Evolutionary conservation across 2,113 vertebrate genomes (phyloP).

Genomic region (Mungos mungo): DNA sequence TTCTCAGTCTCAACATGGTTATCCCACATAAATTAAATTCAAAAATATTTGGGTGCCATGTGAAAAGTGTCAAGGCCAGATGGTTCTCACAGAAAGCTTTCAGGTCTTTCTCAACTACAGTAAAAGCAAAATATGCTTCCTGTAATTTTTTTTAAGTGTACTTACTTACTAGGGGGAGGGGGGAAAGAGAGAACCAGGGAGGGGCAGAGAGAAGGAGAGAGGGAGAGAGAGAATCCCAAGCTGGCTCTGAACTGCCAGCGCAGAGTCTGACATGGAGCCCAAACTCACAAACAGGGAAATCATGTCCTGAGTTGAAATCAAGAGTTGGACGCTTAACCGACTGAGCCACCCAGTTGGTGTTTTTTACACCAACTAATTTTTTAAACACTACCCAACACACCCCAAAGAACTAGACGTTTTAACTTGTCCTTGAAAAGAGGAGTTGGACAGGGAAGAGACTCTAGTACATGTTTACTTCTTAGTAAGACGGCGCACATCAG

Average conservation of each 20-base stretch:
- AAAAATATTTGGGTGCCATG: neutral
- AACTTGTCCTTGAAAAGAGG: slow-evolving; percentile 62
- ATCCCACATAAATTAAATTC: neutral
- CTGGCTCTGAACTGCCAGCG: too few relatives aligned
- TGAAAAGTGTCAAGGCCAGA: slow-evolving; percentile 20
- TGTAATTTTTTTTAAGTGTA: neutral
- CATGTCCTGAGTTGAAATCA: too few relatives aligned
- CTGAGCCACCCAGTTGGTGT: too few relatives aligned
- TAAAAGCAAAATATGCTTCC: slow-evolving; percentile 30
- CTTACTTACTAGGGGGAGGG: too few relatives aligned
- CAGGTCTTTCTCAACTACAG: slow-evolving; percentile 33
- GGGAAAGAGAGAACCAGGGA: too few relatives aligned
- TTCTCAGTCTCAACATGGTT: neutral
- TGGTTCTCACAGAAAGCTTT: slow-evolving; percentile 1
- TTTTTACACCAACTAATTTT: neutral
- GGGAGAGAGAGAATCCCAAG: too few relatives aligned
- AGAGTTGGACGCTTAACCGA: too few relatives aligned
- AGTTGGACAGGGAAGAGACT: neutral
- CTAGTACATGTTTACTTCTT: slow-evolving; percentile 45
- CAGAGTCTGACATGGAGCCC: too few relatives aligned
- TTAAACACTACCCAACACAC: slow-evolving; percentile 8
- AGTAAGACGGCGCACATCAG: slow-evolving; percentile 21
- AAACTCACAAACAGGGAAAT: too few relatives aligned
- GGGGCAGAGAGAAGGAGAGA: too few relatives aligned
- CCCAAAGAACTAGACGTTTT: neutral